A percentile compares a stretch with the other conserved stretches of the same genome.
These are phyloP conservation scores for Aldrovandia affinis DNA, from an alignment of 2,797 vertebrate species.

Conservation along the genomic window DNA sequence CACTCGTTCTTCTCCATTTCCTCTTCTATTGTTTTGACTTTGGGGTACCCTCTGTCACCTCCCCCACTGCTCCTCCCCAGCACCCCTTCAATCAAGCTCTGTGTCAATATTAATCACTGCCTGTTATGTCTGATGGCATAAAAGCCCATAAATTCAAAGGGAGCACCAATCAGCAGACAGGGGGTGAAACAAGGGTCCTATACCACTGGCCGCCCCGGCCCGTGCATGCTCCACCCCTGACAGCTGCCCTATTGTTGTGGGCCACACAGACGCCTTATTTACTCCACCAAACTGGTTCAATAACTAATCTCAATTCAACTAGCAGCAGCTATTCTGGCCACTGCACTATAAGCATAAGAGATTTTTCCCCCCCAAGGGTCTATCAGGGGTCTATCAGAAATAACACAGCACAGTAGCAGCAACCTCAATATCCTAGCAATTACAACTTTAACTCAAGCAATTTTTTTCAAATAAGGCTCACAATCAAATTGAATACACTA, in stretches of 20 bases:
- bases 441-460: neutral
- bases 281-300: conserved; percentile 30
- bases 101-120: conserved; percentile 39
- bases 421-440: neutral
- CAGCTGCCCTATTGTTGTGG: conserved; percentile 38
- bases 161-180: conserved; percentile 28
- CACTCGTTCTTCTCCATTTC: neutral
- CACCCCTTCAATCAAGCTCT: conserved; percentile 29
- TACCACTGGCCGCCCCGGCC: conserved; percentile 24
- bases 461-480: neutral
- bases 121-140: conserved; percentile 1
- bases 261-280: conserved; percentile 34
- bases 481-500: neutral
- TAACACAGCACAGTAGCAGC: neutral
- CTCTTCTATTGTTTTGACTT: neutral
- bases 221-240: conserved; percentile 7
- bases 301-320: conserved; percentile 37
- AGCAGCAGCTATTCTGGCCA: neutral
- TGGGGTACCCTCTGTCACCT: neutral
- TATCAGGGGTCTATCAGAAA: neutral
- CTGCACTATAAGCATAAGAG: neutral
- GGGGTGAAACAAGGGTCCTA: conserved; percentile 7
- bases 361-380: neutral
- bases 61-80: neutral
- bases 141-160: conserved; percentile 35